Percentiles rank a stretch among this genome's conserved stretches.
These are phyloP conservation scores for Apotomis capreana DNA, from an alignment of 2,888 invertebrate species.

Conservation along the genomic window DNA sequence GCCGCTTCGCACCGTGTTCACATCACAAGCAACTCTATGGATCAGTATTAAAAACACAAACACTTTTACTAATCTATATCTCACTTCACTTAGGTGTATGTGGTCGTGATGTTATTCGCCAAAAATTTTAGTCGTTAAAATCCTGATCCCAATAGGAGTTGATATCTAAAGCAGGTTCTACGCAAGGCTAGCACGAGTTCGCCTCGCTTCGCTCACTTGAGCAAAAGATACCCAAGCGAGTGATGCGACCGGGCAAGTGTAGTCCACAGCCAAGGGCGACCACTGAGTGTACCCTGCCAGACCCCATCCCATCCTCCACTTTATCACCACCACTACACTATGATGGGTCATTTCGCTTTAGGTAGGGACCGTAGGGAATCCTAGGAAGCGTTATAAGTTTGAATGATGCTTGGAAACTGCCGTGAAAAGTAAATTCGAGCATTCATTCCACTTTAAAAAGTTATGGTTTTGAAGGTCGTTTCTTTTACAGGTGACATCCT, in stretches of 20 bases:
- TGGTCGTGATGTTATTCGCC: conserved; percentile 49
- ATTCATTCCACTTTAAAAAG: conserved; percentile 4
- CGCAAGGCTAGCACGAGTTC: conserved; percentile 65
- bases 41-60: conserved; percentile 35
- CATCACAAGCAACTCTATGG: conserved; percentile 19
- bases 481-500: conserved; percentile 88
- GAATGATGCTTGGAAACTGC: background rate
- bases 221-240: conserved; percentile 48
- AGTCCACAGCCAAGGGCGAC: conserved; percentile 77
- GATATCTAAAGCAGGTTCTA: conserved; percentile 54
- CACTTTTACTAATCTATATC: background rate
- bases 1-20: background rate
- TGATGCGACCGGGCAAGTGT: conserved; percentile 62
- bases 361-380: conserved; percentile 55
- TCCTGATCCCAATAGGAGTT: conserved; percentile 10
- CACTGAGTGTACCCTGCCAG: conserved; percentile 65
- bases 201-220: conserved; percentile 56
- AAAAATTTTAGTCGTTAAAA: conserved; percentile 12
- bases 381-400: background rate
- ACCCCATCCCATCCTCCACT: conserved; percentile 22
- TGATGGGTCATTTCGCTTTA: conserved; percentile 72
- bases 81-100: conserved; percentile 48
- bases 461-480: conserved; percentile 2
- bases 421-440: background rate
- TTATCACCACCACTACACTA: conserved; percentile 54